Conservation (phyloP, 1,140 invertebrate genomes). For the Cydia fagiglandana region DNA sequence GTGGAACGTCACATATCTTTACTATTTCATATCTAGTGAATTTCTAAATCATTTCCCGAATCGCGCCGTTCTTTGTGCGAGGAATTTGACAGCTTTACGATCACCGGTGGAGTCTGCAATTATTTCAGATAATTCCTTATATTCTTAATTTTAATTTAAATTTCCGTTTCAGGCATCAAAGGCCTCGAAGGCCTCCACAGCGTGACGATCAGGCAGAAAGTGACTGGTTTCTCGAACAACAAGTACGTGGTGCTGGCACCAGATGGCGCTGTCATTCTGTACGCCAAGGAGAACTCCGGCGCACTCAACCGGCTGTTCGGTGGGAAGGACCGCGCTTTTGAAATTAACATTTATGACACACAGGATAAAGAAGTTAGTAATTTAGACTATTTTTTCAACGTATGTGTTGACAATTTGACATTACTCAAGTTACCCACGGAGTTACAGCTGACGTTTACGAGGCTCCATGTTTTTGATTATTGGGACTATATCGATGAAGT, state of each 20-base stretch:
- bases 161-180: not conserved
- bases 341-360: conserved; percentile 52
- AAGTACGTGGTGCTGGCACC: conserved; percentile 54
- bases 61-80: too few species aligned
- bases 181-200: conserved; percentile 41
- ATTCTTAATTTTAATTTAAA: not conserved
- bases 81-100: too few species aligned
- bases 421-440: too few species aligned
- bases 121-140: too few species aligned
- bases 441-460: too few species aligned
- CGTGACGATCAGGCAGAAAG: conserved; percentile 49
- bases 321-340: conserved; percentile 49
- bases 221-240: conserved; percentile 40
- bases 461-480: too few species aligned
- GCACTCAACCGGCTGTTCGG: conserved; percentile 45
- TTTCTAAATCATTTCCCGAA: too few species aligned
- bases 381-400: not conserved
- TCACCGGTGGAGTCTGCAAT: too few species aligned
- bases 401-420: too few species aligned
- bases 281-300: conserved; percentile 51
- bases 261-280: conserved; percentile 45
- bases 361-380: conserved; percentile 45
- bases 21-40: too few species aligned
- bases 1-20: too few species aligned
- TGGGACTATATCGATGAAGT: too few species aligned